Evolutionary conservation across 2,113 vertebrate species (phyloP).

Genomic region (Reinhardtius hippoglossoides): DNA sequence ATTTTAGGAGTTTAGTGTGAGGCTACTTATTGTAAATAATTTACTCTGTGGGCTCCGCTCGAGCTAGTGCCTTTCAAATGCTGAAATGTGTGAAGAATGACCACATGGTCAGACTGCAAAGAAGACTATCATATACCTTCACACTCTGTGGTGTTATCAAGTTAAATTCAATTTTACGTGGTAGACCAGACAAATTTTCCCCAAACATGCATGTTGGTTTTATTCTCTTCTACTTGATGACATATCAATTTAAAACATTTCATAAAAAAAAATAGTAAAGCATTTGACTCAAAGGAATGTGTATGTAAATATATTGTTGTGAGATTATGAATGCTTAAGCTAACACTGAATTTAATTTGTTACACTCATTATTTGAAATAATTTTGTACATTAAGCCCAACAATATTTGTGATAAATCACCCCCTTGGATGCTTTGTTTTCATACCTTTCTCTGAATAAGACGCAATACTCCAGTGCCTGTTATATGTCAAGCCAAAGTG

Average conservation of each 20-base stretch:
- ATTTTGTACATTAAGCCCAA: not conserved
- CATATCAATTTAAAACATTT: not conserved
- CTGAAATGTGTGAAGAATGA: conserved; percentile 2
- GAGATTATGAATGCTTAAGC: not conserved
- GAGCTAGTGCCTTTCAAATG: conserved; percentile 13
- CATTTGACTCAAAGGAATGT: not conserved
- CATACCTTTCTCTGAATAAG: not conserved
- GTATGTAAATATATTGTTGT: not conserved
- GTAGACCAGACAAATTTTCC: not conserved
- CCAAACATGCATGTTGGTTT: not conserved
- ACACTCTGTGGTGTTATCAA: not conserved
- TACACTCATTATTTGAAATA: not conserved
- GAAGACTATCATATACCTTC: not conserved
- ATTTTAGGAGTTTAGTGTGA: conserved; percentile 23
- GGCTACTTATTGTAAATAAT: conserved; percentile 43
- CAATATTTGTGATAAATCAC: not conserved
- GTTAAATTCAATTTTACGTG: too few species aligned
- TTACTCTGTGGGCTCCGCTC: not conserved
- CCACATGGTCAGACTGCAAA: conserved; percentile 12
- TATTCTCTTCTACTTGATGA: not conserved
- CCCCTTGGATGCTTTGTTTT: not conserved
- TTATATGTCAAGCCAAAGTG: not conserved
- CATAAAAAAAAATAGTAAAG: too few species aligned
- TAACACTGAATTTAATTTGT: not conserved
- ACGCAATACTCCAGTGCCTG: not conserved